Evolutionary conservation across 1,140 invertebrate species (phyloP).

Genomic region (Brachionus paranguensis): DNA sequence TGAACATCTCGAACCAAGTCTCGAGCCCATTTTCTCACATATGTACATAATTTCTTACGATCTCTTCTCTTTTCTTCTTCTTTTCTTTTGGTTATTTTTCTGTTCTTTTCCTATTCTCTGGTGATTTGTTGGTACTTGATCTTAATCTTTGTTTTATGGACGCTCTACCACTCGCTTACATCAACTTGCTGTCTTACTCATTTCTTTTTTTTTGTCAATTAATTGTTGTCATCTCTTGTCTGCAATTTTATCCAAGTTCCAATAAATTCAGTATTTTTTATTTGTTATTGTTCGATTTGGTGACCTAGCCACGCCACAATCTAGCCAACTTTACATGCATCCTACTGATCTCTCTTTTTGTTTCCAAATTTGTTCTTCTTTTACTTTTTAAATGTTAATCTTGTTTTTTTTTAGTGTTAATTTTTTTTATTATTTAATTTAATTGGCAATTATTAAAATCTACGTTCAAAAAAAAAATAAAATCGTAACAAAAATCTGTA

Average conservation of each 20-base stretch:
- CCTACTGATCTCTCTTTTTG: background rate
- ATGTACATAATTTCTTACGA: background rate
- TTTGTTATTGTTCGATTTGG: background rate
- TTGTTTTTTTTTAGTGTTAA: background rate
- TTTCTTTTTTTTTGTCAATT: background rate
- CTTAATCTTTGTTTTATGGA: background rate
- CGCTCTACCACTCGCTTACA: background rate
- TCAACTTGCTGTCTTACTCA: no score
- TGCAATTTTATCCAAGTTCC: background rate
- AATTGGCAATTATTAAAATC: background rate
- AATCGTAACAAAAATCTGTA: background rate
- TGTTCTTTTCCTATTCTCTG: background rate
- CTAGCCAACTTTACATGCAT: background rate
- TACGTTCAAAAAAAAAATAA: background rate
- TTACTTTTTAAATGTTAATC: background rate
- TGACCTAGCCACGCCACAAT: background rate
- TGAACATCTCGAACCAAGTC: no score
- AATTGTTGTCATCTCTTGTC: background rate
- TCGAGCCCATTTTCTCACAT: no score
- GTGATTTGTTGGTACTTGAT: background rate
- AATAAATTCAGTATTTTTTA: slow-evolving; percentile 25
- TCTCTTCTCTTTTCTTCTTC: background rate
- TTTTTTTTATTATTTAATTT: background rate
- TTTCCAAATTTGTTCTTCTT: background rate
- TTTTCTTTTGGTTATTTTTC: background rate